Conservation (phyloP, 2,113 vertebrate species). For the Thalassarche chlororhynchos region DNA sequence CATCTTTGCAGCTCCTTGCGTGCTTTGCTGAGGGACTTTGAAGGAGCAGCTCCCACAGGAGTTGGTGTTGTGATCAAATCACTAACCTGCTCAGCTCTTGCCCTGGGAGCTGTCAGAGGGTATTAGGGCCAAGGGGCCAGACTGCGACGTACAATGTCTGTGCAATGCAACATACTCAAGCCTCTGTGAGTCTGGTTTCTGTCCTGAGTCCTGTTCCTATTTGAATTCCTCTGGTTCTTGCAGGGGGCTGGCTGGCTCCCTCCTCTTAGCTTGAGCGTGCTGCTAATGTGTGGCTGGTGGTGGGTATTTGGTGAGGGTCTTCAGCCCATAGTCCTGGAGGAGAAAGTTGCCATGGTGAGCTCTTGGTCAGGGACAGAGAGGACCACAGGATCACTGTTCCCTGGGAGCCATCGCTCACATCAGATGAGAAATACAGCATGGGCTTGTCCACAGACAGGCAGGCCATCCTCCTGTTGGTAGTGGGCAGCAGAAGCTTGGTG, state of each 20-base stretch:
- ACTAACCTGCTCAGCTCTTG: not conserved
- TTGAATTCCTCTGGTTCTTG: not conserved
- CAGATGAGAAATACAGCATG: not conserved
- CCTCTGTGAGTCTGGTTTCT: not conserved
- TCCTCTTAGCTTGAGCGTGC: not conserved
- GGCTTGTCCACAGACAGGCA: not conserved
- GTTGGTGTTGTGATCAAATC: not conserved
- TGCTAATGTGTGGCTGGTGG: not conserved
- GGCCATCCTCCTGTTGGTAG: not conserved
- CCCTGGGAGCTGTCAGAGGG: constrained; percentile 35
- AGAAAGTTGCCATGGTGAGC: not conserved
- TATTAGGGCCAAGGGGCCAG: not conserved
- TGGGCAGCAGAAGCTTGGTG: not conserved
- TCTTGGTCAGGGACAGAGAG: not conserved
- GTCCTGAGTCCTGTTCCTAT: not conserved
- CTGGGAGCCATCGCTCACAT: not conserved
- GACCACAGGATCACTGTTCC: not conserved
- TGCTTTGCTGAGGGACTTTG: not conserved
- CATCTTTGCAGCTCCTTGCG: not conserved
- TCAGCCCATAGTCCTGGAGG: not conserved
- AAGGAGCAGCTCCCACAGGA: not conserved
- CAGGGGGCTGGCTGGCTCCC: not conserved
- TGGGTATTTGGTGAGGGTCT: not conserved
- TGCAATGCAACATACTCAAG: not conserved
- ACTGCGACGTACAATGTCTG: not conserved